phyloP scores from a whole-genome alignment of 2,113 vertebrate genomes.

The Trematomus loennbergii region DNA sequence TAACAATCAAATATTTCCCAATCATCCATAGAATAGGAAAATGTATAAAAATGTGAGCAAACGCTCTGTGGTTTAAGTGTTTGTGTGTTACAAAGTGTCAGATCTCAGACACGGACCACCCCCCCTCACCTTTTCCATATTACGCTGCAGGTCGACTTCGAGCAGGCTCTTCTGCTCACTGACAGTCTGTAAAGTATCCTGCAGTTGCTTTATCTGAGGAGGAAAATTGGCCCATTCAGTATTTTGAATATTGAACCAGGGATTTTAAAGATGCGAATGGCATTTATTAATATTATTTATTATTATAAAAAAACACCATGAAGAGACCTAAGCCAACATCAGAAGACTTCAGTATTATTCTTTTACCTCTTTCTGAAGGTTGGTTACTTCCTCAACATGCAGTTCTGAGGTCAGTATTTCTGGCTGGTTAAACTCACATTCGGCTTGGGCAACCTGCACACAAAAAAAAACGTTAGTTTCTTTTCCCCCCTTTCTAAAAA shows the following conservation, averaged over 20 bases:
- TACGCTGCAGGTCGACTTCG: conserved; percentile 41
- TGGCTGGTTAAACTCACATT: conserved; percentile 17
- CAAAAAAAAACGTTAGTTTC: background rate
- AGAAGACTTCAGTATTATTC: too few species aligned
- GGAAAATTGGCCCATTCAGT: background rate
- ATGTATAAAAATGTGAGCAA: too few species aligned
- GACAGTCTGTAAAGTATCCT: conserved; percentile 14
- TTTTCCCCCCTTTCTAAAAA: background rate
- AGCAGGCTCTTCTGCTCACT: conserved; percentile 39
- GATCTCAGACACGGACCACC: too few species aligned
- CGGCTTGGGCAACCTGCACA: conserved; percentile 1
- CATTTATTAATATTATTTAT: too few species aligned
- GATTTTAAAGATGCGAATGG: background rate
- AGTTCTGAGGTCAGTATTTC: conserved; percentile 1
- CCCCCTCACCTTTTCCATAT: conserved; percentile 25
- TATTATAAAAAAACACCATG: too few species aligned
- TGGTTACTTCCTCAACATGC: background rate
- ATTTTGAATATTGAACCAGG: background rate
- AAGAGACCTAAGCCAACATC: too few species aligned
- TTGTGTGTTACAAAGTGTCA: too few species aligned
- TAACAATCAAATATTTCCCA: background rate
- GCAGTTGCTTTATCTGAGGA: background rate
- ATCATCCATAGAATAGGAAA: background rate
- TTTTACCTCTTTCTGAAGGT: conserved; percentile 40
- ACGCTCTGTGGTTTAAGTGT: too few species aligned